Base-by-base conservation (phyloP, 2,888 invertebrate species). In the Apodemia hepburni region DNA sequence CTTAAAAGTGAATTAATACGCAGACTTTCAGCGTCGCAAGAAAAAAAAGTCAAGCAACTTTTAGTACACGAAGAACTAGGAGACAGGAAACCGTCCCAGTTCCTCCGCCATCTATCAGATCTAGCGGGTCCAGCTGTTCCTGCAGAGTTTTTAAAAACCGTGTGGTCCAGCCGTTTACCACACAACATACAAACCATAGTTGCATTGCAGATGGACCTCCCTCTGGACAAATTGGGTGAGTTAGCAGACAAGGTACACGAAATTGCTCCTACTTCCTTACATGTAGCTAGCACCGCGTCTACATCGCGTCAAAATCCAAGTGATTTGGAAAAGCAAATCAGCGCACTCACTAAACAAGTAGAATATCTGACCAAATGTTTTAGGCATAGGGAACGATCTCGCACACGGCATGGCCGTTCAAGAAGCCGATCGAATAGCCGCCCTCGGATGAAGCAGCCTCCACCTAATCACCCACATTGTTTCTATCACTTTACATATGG, bases 81-180 rank as follows among this genome's bases (percentile, higher is more conserved):
- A 5, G 70, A 71, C 49, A 60, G 71, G 18, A 68, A 67, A 17
- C 69, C 70, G 0, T 70, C 70, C 0, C 69, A 70, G 27, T 71
- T 70, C 57, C 61, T 70, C 0, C 51, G 70, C 0, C 69, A 70
- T 29, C 49, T 71, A 4, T 62, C 63, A 17, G 18, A 58, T 42
- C 60, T 71, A 2, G 69, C 71, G 1, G 69, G 70, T 3, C 45
- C 62, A 0, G 42, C 0, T 1, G 61, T 69, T 2, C 62, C 67
- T 0, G 65, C 38, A 42, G 38, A 42, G 1, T 42, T 42, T 42
- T 42, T 42, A 15, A 42, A 42, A 42, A 42, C 38, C 38, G 15
- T 15, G 3, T 42, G 38, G 38, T 42, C 38, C 38, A 42, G 12
- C 38, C 38, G 12, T 15, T 42, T 42, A 15, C 38, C 15, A 3